Evolutionary conservation across 2,888 invertebrate genomes (phyloP).

Genomic region (Coenonympha glycerion): DNA sequence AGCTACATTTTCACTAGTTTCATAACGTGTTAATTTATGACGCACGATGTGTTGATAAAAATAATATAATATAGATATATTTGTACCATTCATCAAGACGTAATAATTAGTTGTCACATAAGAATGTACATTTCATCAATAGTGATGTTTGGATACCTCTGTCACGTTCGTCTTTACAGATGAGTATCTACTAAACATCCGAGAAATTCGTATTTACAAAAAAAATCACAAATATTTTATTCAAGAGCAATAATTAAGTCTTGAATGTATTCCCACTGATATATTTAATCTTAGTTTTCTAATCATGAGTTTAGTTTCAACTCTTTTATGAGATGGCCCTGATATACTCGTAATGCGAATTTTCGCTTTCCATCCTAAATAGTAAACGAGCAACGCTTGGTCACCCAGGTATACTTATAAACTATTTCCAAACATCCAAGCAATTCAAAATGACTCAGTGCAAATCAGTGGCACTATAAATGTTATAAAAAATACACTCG

Average conservation of each 20-base stretch:
- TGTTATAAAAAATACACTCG: conserved; percentile 29
- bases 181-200: background rate
- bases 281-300: no score
- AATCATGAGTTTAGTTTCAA: no score
- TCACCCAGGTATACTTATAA: no score
- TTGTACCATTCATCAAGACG: conserved; percentile 6
- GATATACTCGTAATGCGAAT: no score
- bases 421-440: no score
- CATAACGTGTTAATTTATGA: background rate
- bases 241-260: no score
- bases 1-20: background rate
- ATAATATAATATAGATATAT: conserved; percentile 3
- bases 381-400: no score
- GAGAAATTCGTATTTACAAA: background rate
- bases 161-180: background rate
- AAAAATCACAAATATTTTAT: no score
- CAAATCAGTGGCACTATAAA: background rate
- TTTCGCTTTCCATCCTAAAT: no score
- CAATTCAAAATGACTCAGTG: conserved; percentile 6
- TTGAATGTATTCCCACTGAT: no score
- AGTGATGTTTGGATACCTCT: background rate
- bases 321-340: no score
- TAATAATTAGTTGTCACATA: conserved; percentile 4
- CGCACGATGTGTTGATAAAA: background rate
- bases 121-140: conserved; percentile 5